These are phyloP conservation scores for Mirza zaza DNA, from an alignment of 2,113 vertebrate species.

Conservation along the genomic window DNA sequence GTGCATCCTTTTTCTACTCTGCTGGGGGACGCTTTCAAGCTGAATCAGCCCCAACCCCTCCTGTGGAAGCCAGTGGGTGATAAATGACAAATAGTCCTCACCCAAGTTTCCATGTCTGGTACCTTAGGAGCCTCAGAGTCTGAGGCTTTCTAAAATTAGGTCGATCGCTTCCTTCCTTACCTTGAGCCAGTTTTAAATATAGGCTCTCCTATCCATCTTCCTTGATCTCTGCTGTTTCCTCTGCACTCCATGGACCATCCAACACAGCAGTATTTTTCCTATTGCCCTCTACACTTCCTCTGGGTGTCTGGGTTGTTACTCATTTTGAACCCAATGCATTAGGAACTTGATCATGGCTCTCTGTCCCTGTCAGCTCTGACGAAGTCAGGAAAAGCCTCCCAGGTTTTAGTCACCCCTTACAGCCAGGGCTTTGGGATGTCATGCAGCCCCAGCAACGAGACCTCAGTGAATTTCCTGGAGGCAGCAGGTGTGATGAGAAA, in stretches of 20 bases:
- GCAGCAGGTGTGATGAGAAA: background rate
- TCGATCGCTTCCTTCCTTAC: conserved; percentile 79
- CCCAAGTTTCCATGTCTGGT: background rate
- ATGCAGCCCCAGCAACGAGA: background rate
- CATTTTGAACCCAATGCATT: conserved; percentile 48
- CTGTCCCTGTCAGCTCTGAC: conserved; percentile 46
- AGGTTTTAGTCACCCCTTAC: conserved; percentile 21
- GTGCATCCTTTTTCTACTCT: background rate
- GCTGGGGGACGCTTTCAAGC: background rate
- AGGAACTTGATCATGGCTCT: background rate
- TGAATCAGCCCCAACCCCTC: background rate
- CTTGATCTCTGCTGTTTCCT: conserved; percentile 71
- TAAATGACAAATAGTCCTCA: conserved; percentile 32
- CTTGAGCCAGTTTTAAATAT: conserved; percentile 81
- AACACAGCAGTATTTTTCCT: conserved; percentile 73
- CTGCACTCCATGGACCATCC: conserved; percentile 22
- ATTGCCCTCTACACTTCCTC: conserved; percentile 63
- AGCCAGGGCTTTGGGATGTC: background rate
- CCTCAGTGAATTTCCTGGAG: background rate
- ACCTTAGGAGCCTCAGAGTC: conserved; percentile 69
- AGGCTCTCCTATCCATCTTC: conserved; percentile 66
- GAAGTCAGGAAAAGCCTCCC: conserved; percentile 52
- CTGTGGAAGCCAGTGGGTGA: background rate
- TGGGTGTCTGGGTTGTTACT: conserved; percentile 55
- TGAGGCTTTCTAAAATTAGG: conserved; percentile 79